Conservation (phyloP, 2,113 vertebrate genomes). For the Macrotis lagotis region DNA sequence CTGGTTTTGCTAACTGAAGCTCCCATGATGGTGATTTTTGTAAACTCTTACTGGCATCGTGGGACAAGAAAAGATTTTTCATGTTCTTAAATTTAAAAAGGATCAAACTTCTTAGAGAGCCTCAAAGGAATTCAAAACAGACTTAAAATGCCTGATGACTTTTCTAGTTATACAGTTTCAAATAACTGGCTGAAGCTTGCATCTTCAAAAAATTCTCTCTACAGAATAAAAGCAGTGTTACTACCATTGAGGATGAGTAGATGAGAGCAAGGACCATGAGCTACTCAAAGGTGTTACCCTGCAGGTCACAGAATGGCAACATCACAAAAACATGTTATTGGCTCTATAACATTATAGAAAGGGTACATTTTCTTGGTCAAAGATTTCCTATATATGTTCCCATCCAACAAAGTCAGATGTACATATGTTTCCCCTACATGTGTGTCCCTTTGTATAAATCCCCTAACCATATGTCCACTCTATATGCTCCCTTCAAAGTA, state of each 20-base stretch:
- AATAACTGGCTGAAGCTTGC: background rate
- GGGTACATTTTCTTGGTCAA: background rate
- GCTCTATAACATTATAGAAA: background rate
- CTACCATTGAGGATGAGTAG: background rate
- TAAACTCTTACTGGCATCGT: background rate
- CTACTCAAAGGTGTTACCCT: too few relatives aligned
- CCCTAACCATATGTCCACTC: background rate
- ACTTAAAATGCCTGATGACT: background rate
- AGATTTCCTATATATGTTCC: background rate
- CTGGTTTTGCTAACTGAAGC: background rate
- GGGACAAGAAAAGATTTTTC: background rate
- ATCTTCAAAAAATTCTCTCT: background rate
- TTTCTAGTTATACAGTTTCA: background rate
- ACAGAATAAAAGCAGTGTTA: background rate
- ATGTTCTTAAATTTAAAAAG: background rate
- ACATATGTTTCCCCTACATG: background rate
- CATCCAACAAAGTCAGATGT: background rate
- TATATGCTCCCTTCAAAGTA: too few relatives aligned
- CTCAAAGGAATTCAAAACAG: background rate
- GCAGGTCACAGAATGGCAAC: background rate
- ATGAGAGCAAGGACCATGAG: background rate
- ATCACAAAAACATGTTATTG: background rate
- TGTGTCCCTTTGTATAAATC: background rate
- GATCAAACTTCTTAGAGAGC: background rate
- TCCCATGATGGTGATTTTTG: background rate